Conservation (phyloP, 2,113 vertebrate genomes). For the Mobula hypostoma region DNA sequence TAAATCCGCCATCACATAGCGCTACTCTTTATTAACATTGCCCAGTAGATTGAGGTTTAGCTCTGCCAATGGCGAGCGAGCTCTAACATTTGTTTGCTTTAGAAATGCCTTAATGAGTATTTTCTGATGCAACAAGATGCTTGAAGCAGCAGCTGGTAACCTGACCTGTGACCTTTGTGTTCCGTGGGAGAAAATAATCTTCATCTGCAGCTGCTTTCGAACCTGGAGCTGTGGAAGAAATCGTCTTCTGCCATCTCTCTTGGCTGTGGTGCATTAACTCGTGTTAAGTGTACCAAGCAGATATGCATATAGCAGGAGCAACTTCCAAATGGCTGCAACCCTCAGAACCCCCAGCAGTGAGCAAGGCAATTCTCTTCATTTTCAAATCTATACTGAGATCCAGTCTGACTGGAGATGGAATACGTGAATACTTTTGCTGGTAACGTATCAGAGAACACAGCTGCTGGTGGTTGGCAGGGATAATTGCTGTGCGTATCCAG, state of each 20-base stretch:
- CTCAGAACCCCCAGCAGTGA: neutral
- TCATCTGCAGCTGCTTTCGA: neutral
- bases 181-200: neutral
- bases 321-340: neutral
- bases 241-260: neutral
- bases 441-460: neutral
- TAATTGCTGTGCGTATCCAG: neutral
- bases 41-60: neutral
- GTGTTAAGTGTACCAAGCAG: neutral
- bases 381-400: neutral
- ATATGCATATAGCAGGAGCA: neutral
- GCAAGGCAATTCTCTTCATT: neutral
- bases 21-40: neutral
- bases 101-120: neutral
- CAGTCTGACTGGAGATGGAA: neutral
- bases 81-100: neutral
- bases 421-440: neutral
- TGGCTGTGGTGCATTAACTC: neutral
- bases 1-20: neutral
- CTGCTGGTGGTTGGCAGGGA: neutral
- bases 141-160: neutral
- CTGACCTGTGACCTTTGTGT: neutral
- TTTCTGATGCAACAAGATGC: neutral
- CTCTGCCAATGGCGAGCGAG: neutral
- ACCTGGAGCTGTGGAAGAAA: neutral